Evolutionary conservation across 2,113 vertebrate genomes (phyloP).

Genomic region (Labeo rohita): DNA sequence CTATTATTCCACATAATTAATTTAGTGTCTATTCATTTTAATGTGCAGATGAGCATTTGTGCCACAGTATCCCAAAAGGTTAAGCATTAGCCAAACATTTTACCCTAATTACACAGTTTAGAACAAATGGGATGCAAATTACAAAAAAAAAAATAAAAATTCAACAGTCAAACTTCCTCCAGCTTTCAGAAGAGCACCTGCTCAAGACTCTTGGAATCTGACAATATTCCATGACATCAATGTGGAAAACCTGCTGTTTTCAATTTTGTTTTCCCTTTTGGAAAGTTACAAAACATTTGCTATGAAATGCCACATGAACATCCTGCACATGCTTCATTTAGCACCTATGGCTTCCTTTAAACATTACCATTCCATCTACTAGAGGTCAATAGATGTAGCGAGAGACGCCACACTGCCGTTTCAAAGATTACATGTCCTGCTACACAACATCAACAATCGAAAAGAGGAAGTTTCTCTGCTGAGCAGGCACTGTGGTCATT

Average conservation of each 20-base stretch:
- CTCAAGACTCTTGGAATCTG: constrained; percentile 22
- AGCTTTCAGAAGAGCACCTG: no score
- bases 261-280: neutral
- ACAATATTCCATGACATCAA: constrained; percentile 33
- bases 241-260: neutral
- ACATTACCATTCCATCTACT: constrained; percentile 34
- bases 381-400: constrained; percentile 61
- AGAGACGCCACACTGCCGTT: constrained; percentile 52
- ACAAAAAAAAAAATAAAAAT: no score
- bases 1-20: neutral
- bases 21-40: neutral
- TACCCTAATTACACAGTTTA: neutral
- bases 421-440: constrained; percentile 62
- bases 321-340: neutral
- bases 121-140: neutral
- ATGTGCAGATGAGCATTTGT: neutral
- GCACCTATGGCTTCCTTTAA: neutral
- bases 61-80: neutral
- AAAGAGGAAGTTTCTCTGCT: constrained; percentile 61
- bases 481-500: constrained; percentile 30
- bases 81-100: neutral
- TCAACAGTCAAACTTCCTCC: neutral
- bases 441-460: constrained; percentile 53
- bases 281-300: constrained; percentile 10
- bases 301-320: constrained; percentile 43